Evolutionary conservation across 1,140 invertebrate genomes (phyloP), one percentile per base, ranked within the genome.

Genomic region (Melanaphis sacchari): DNA sequence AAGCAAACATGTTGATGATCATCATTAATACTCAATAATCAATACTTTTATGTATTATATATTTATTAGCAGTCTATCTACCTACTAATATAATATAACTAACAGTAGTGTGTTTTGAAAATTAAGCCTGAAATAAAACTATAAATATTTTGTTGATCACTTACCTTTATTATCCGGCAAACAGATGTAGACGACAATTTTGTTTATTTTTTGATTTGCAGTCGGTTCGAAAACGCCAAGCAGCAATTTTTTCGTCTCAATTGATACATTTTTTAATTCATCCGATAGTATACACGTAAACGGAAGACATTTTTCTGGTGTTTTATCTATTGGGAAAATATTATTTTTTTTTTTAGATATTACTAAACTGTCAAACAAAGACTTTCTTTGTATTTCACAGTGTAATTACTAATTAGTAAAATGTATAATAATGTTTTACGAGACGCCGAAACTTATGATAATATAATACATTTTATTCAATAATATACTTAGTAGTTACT

Each of bases 131-230:
- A 46, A 38, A 93, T 81, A 21, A 84, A 93, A 31, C n/a, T 4
- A 4, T 7, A 2, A 92, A 82, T 15, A 88, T 52, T 46, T 22
- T 31, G 26, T 85, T 7, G 21, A 2, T 9, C 38, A 93, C 94
- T 94, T 95, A 97, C 97, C 97, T 96, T 97, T 96, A 89, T 89
- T 97, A 94, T 97, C 96, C 9, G 97, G 96, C 36, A 96, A 96
- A 94, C 96, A 97, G 5, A 97, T 96, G 94, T 97, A 97, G 66
- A 97, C 96, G 54, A 97, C 96, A 94, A 97, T 96, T 94, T 96
- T 97, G 38, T 96, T 96, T 21, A 95, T 95, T 49, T 96, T 96
- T 22, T 95, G 94, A 31, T 95, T 95, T 1, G 95, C 94, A 93
- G 96, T 95, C 36, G 95, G 95, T 41, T 95, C 95, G 0, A 96